These are phyloP conservation scores for Vidua chalybeata DNA, from an alignment of 2,113 vertebrate species.

Conservation along the genomic window DNA sequence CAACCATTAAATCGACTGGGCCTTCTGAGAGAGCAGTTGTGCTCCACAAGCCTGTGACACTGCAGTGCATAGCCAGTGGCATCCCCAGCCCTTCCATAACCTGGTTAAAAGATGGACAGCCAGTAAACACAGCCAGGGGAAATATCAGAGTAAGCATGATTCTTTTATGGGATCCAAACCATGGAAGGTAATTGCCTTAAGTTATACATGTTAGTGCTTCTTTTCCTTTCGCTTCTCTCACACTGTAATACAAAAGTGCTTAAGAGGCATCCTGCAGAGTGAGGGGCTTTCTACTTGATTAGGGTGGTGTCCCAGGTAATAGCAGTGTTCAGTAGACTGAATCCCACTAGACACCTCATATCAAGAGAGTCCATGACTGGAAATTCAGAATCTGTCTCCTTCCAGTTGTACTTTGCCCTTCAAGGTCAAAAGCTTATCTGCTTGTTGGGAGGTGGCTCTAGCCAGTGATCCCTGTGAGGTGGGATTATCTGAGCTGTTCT, in stretches of 20 bases:
- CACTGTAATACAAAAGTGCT: neutral
- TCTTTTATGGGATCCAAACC: neutral
- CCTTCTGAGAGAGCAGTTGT: constrained; percentile 83
- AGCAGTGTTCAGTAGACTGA: neutral
- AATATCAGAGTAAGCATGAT: constrained; percentile 80
- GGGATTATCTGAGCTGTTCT: neutral
- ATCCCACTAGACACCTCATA: neutral
- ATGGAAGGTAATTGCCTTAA: neutral
- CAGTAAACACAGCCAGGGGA: constrained; percentile 85
- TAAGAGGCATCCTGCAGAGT: neutral
- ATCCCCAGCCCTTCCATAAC: constrained; percentile 90
- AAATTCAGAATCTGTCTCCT: neutral
- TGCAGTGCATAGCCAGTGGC: constrained; percentile 90
- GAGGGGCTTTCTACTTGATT: neutral
- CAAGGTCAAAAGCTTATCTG: neutral
- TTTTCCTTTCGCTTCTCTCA: neutral
- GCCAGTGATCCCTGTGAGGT: neutral
- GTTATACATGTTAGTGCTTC: neutral
- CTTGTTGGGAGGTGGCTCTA: neutral
- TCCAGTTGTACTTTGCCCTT: neutral
- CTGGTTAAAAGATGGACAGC: constrained; percentile 92
- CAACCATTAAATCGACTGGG: constrained; percentile 84
- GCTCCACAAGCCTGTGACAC: constrained; percentile 77
- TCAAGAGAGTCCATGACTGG: neutral
- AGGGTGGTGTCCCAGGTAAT: neutral